phyloP scores from a whole-genome alignment of 1,140 invertebrate species.

The Zaprionus africanus region DNA sequence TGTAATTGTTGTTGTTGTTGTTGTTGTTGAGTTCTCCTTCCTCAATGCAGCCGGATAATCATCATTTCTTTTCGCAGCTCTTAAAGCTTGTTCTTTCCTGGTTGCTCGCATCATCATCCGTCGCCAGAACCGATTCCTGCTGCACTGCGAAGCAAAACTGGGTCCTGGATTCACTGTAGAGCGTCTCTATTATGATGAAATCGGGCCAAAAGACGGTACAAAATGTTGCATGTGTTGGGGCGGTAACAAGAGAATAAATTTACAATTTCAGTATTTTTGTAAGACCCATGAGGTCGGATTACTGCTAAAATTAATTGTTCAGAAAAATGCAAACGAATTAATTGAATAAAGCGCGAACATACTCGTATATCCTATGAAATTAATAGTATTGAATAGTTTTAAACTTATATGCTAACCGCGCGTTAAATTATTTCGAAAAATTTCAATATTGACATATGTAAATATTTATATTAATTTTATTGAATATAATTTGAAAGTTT shows the following conservation, averaged over 20 bases:
- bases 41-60: slow-evolving; percentile 1
- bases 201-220: slow-evolving; percentile 50
- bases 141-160: slow-evolving; percentile 56
- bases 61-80: slow-evolving; percentile 63
- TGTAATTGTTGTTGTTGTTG: slow-evolving; percentile 43
- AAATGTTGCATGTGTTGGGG: slow-evolving; percentile 66
- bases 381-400: slow-evolving; percentile 14
- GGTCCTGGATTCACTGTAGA: slow-evolving; percentile 70
- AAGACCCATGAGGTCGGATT: slow-evolving; percentile 48
- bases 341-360: slow-evolving; percentile 52
- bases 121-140: slow-evolving; percentile 54
- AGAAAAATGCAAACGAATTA: slow-evolving; percentile 54
- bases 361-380: slow-evolving; percentile 31
- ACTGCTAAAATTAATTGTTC: slow-evolving; percentile 37
- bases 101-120: slow-evolving; percentile 45
- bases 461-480: slow-evolving; percentile 14
- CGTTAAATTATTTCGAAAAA: slow-evolving; percentile 5
- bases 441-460: slow-evolving; percentile 21
- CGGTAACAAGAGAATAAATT: slow-evolving; percentile 75
- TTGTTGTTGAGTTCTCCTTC: slow-evolving; percentile 14
- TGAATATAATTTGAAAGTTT: slow-evolving; percentile 29
- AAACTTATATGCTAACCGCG: slow-evolving; percentile 32
- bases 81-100: slow-evolving; percentile 25
- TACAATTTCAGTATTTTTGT: slow-evolving; percentile 72
- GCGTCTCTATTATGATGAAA: slow-evolving; percentile 54